Conservation (phyloP, 2,797 vertebrate genomes). For the Anguilla pacifica region DNA sequence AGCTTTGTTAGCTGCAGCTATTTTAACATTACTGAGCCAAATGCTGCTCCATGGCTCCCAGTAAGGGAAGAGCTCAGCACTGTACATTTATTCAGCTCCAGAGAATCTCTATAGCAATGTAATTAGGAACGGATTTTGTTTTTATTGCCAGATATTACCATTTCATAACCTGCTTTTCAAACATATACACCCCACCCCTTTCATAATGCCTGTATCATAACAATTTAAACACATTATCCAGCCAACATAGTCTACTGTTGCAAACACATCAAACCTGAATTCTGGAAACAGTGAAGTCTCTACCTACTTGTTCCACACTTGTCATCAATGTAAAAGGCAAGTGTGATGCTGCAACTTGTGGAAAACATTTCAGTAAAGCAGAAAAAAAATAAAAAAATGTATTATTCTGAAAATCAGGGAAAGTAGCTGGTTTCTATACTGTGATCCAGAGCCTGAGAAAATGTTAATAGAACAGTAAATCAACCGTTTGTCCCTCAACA, state of each 20-base stretch:
- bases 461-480: neutral
- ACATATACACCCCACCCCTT: neutral
- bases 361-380: neutral
- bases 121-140: neutral
- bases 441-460: neutral
- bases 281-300: neutral
- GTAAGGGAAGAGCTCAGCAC: neutral
- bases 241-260: neutral
- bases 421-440: neutral
- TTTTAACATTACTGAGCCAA: neutral
- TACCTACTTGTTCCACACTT: neutral
- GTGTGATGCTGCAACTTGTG: neutral
- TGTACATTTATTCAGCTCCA: neutral
- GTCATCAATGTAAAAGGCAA: neutral
- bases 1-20: neutral
- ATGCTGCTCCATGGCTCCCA: neutral
- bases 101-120: neutral
- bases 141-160: neutral
- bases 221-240: neutral
- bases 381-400: neutral
- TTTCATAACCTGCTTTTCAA: neutral
- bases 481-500: neutral
- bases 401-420: neutral
- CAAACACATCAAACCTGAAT: neutral
- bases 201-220: neutral